A percentile compares a stretch with the other conserved stretches of the same genome.
Conservation (phyloP, 2,888 invertebrate genomes). For the Helicoverpa assulta region DNA sequence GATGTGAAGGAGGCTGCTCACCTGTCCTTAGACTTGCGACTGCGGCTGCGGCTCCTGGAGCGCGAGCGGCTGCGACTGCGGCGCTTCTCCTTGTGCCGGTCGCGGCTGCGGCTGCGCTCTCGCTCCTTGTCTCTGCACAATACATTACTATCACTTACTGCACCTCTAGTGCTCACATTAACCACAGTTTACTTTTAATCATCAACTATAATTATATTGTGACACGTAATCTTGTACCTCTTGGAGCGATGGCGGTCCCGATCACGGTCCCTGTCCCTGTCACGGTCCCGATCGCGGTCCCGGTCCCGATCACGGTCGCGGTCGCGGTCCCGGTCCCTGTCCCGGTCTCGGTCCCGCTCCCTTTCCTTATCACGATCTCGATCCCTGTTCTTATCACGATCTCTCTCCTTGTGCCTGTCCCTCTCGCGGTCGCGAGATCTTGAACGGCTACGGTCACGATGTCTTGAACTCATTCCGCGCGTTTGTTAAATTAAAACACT, state of each 20-base stretch:
- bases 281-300: constrained; percentile 78
- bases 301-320: constrained; percentile 83
- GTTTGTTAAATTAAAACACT: constrained; percentile 2
- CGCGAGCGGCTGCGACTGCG: constrained; percentile 81
- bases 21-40: constrained; percentile 88
- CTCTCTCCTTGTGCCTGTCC: constrained; percentile 77
- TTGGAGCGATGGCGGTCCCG: constrained; percentile 85
- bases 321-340: constrained; percentile 73
- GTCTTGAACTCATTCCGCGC: constrained; percentile 87
- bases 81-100: constrained; percentile 79
- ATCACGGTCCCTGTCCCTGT: constrained; percentile 78
- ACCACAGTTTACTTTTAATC: too few species aligned
- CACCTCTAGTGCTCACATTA: too few species aligned
- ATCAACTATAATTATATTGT: too few species aligned
- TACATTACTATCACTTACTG: not conserved
- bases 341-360: constrained; percentile 66
- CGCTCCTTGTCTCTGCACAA: constrained; percentile 82
- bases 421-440: constrained; percentile 79
- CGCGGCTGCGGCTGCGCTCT: constrained; percentile 71
- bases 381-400: constrained; percentile 73
- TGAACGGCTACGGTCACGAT: constrained; percentile 88
- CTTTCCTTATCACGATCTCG: constrained; percentile 72
- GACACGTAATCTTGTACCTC: constrained; percentile 77
- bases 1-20: constrained; percentile 40
- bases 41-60: constrained; percentile 80